Conservation (phyloP, 2,113 vertebrate genomes). For the Hemiscyllium ocellatum region DNA sequence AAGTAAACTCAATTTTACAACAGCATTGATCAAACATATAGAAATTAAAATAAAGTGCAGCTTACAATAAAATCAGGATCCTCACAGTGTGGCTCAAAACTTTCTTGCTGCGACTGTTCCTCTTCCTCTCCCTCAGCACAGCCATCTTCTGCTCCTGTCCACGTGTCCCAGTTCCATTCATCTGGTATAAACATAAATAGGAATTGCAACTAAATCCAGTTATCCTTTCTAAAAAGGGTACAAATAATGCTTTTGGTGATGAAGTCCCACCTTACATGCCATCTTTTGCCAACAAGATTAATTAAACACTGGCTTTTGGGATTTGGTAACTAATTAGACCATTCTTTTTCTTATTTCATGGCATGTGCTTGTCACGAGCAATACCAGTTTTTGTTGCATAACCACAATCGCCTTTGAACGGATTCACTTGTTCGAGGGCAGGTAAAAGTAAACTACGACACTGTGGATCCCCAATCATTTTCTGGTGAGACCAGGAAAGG, state of each 20-base stretch:
- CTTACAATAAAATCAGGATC: constrained; percentile 73
- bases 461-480: too few relatives aligned
- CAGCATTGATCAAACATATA: neutral
- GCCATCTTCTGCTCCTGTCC: constrained; percentile 54
- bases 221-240: neutral
- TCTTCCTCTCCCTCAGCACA: constrained; percentile 39
- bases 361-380: too few relatives aligned
- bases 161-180: constrained; percentile 82
- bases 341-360: neutral
- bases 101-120: constrained; percentile 39
- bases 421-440: too few relatives aligned
- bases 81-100: constrained; percentile 60
- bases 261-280: neutral
- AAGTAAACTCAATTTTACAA: neutral
- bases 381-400: too few relatives aligned
- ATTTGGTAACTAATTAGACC: neutral
- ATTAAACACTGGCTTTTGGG: neutral
- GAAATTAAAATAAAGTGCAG: neutral
- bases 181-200: constrained; percentile 49
- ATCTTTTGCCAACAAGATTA: neutral
- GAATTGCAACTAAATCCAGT: neutral
- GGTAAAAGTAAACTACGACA: too few relatives aligned
- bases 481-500: too few relatives aligned
- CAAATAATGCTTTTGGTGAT: neutral
- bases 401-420: too few relatives aligned